Percentiles rank a stretch among this genome's conserved stretches.
phyloP scores from a whole-genome alignment of 2,888 invertebrate species.

The Rotaria macrura region DNA sequence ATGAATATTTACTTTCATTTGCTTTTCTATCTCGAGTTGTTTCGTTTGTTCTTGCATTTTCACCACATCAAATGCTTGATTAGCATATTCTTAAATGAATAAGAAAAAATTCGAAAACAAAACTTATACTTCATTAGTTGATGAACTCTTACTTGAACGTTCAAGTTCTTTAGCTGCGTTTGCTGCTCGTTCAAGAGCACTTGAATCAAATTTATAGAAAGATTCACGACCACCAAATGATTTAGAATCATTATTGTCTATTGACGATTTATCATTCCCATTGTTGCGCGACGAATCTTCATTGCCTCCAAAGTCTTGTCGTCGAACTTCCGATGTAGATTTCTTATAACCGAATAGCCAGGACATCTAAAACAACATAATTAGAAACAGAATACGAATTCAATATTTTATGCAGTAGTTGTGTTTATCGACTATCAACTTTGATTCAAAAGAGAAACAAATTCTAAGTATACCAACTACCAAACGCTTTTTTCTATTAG shows the following conservation, averaged over 20 bases:
- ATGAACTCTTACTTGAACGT: conserved; percentile 36
- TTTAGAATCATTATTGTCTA: conserved; percentile 19
- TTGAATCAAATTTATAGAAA: conserved; percentile 66
- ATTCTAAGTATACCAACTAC: too few relatives aligned
- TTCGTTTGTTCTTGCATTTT: conserved; percentile 79
- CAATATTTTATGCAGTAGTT: too few relatives aligned
- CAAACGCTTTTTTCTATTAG: too few relatives aligned
- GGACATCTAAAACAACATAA: conserved; percentile 70
- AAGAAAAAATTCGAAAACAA: not conserved
- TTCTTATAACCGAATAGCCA: conserved; percentile 78
- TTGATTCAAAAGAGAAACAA: too few relatives aligned
- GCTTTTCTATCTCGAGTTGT: conserved; percentile 73
- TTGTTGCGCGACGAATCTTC: conserved; percentile 37
- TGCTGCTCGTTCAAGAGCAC: conserved; percentile 74
- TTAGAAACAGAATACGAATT: too few relatives aligned
- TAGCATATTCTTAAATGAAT: conserved; percentile 64
- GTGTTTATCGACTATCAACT: too few relatives aligned
- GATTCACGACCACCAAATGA: conserved; percentile 37
- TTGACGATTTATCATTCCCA: conserved; percentile 18
- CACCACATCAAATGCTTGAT: conserved; percentile 81
- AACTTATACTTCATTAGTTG: not conserved
- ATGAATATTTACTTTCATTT: conserved; percentile 60
- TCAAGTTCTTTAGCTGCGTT: conserved; percentile 89
- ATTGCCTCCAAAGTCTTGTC: conserved; percentile 36
- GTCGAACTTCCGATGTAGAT: conserved; percentile 32